Base-by-base conservation (phyloP, 2,113 vertebrate species). In the Macquaria ambigua region DNA sequence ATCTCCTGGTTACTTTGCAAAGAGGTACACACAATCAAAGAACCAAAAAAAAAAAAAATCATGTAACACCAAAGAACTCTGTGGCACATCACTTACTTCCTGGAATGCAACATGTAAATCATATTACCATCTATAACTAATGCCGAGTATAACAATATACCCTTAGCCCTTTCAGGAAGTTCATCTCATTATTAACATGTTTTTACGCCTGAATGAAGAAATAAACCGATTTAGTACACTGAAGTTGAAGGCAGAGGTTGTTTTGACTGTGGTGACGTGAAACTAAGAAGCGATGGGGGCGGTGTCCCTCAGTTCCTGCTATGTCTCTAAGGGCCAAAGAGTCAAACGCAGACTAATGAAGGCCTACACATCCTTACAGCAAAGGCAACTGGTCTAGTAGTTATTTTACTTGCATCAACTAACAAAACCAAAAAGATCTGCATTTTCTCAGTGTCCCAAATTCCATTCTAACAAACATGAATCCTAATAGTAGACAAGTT, bases 371-470 rank as follows among this genome's bases (percentile, higher is more conserved):
- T 91, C 85, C 84, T 89, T 73, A 89, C 88, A 89, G 77, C 88
- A 89, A 94, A 94, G 92, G 91, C 92, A 90, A 88, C 84, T 87
- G 90, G 89, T 92, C 90, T 90, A 92, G 66, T 70, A 79, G 81
- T 83, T 81, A 77, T 74, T 92, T 87, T 83, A 76, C 69, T 89
- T 83, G 69, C 81, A 90, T 84, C 70, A 77, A 81, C 88, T 82
- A 91, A 82, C 31, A 53, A 92, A 93, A 77, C 14, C 52, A 64
- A 79, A 88, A 70, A 79, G 16, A 43, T 73, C 41, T 46, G 67
- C 81, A 87, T 89, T 85, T 87, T 86, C 64, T 87, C 74, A 62
- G 55, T 53, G 89, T 90, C 72, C 83, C 83, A 84, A 77, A 77
- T 67, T 83, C 56, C 79, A 81, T 82, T 85, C 90, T 89, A 94